A percentile compares a stretch with the other conserved stretches of the same genome.
phyloP scores from a whole-genome alignment of 2,113 vertebrate species.

The Cygnus atratus region DNA sequence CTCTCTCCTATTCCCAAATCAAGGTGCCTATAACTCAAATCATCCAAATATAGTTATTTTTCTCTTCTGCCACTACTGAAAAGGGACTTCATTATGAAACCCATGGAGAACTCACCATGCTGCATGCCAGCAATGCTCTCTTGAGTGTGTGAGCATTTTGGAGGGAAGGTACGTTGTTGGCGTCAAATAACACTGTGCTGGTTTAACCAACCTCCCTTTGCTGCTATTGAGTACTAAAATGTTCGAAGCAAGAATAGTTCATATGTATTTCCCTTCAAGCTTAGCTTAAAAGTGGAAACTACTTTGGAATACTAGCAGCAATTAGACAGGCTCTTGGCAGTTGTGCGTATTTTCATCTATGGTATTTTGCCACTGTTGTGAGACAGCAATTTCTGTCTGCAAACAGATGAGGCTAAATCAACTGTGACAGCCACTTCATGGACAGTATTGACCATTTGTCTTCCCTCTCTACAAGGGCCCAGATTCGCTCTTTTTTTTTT shows the following conservation, averaged over 20 bases:
- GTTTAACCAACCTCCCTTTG: neutral
- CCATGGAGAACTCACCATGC: neutral
- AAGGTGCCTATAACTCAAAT: neutral
- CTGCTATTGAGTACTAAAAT: neutral
- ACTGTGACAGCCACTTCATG: neutral
- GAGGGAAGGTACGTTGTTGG: neutral
- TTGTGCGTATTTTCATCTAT: neutral
- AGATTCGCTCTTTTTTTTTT: neutral
- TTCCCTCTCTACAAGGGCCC: neutral
- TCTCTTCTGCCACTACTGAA: neutral
- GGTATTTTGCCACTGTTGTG: neutral
- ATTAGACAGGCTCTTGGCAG: neutral
- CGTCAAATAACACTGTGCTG: accelerated
- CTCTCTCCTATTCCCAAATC: neutral
- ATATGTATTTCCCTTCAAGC: neutral
- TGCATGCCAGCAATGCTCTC: neutral
- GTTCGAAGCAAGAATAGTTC: neutral
- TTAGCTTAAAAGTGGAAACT: neutral
- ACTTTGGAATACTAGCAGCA: neutral
- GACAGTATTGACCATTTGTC: too few relatives aligned
- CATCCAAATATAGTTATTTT: neutral
- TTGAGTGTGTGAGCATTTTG: neutral
- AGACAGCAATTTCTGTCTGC: neutral
- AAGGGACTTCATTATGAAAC: neutral
- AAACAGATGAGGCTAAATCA: neutral